Evolutionary conservation across 2,113 vertebrate genomes (phyloP).

Genomic region (Xenus cinereus): DNA sequence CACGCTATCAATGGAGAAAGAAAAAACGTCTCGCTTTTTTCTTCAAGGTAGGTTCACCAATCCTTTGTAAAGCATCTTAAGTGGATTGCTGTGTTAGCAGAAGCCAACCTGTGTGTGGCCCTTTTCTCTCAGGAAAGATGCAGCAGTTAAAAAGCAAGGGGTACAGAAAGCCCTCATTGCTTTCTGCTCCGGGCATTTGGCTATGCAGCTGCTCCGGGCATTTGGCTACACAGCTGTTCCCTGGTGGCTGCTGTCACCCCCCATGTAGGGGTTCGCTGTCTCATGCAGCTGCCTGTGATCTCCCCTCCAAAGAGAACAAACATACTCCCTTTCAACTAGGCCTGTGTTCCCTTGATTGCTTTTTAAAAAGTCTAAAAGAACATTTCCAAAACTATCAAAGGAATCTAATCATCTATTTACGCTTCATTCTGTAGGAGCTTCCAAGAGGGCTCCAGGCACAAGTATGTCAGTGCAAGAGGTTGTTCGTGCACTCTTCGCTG

Average conservation of each 20-base stretch:
- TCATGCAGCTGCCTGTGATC: neutral
- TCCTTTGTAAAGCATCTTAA: neutral
- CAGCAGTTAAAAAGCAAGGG: neutral
- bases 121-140: neutral
- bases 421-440: neutral
- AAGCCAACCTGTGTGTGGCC: neutral
- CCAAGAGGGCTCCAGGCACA: neutral
- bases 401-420: neutral
- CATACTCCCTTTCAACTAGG: neutral
- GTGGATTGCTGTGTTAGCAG: neutral
- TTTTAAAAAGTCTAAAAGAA: neutral
- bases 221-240: neutral
- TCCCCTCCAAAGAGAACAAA: neutral
- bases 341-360: neutral
- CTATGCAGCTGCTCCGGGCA: neutral
- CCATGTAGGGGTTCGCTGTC: neutral
- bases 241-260: neutral
- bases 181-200: neutral
- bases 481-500: accelerated
- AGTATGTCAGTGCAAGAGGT: neutral
- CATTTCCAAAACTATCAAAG: neutral
- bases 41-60: neutral
- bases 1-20: neutral
- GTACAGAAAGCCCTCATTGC: neutral
- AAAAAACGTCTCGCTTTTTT: neutral